Conservation (phyloP, 2,797 vertebrate species). For the Otolemur crassicaudatus region DNA sequence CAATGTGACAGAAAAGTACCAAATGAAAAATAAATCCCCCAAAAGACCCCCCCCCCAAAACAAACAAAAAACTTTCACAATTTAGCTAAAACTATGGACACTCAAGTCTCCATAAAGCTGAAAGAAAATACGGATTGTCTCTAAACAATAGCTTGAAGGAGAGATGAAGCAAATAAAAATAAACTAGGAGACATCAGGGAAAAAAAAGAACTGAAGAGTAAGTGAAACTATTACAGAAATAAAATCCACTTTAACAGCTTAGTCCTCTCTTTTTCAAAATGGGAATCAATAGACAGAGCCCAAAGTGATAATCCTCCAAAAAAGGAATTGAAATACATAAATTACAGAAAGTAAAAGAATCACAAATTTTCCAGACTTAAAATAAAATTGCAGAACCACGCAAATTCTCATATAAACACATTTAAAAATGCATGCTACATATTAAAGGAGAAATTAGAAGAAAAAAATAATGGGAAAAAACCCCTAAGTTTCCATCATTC, state of each 20-base stretch:
- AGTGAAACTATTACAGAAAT: conserved; percentile 23
- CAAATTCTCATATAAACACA: neutral
- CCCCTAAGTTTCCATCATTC: neutral
- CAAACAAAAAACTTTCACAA: neutral
- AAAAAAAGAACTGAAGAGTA: neutral
- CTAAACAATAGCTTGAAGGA: neutral
- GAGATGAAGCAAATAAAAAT: neutral
- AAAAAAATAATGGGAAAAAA: neutral
- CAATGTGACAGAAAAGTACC: neutral
- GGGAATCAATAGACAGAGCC: neutral
- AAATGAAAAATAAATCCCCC: neutral
- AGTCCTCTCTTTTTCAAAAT: neutral
- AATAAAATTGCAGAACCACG: neutral
- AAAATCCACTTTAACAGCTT: neutral
- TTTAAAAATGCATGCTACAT: neutral
- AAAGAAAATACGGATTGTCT: neutral
- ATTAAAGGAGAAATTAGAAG: neutral
- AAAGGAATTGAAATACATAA: neutral
- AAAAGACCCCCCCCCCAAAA: neutral
- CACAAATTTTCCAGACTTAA: neutral
- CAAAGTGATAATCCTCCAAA: neutral
- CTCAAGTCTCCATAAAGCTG: neutral
- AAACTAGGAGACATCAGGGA: neutral
- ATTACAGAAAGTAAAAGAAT: neutral
- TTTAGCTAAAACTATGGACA: neutral